Evolutionary conservation across 1,140 invertebrate species (phyloP).

Genomic region (Plectus sambesii): DNA sequence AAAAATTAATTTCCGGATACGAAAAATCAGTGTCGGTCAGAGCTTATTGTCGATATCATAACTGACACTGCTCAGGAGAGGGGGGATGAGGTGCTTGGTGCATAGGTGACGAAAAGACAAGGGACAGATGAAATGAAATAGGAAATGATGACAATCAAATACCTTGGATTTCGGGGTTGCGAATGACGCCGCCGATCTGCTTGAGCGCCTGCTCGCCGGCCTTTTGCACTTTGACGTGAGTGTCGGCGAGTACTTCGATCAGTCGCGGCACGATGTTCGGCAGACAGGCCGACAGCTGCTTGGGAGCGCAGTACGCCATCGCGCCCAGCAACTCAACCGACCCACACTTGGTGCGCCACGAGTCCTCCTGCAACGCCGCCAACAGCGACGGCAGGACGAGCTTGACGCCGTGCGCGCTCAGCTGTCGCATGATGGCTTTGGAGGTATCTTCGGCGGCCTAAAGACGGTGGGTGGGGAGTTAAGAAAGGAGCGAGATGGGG

Average conservation of each 20-base stretch:
- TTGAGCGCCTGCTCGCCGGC: conserved; percentile 83
- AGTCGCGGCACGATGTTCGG: conserved; percentile 96
- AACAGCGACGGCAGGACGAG: conserved; percentile 78
- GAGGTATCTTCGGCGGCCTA: conserved; percentile 86
- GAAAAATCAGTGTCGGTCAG: conserved; percentile 12
- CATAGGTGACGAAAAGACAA: background rate
- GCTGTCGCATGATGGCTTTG: conserved; percentile 86
- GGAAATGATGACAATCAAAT: conserved; percentile 16
- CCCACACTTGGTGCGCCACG: conserved; percentile 94
- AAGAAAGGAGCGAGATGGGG: background rate
- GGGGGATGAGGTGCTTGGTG: too few species aligned
- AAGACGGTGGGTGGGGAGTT: conserved; percentile 50
- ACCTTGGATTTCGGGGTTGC: conserved; percentile 96
- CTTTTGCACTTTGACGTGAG: conserved; percentile 93
- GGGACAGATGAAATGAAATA: conserved; percentile 8
- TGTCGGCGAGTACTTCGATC: conserved; percentile 91
- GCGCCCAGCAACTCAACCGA: conserved; percentile 90
- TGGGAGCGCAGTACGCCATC: conserved; percentile 88
- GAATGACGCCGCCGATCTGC: conserved; percentile 81
- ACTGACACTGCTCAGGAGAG: too few species aligned
- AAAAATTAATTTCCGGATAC: conserved; percentile 42
- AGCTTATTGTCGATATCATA: too few species aligned
- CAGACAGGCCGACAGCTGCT: conserved; percentile 89
- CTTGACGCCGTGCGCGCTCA: conserved; percentile 92
- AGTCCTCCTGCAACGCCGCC: conserved; percentile 85